Percentiles rank a stretch among this genome's conserved stretches.
Conservation (phyloP, 1,140 invertebrate species). For the Drosophila quadrilineata region DNA sequence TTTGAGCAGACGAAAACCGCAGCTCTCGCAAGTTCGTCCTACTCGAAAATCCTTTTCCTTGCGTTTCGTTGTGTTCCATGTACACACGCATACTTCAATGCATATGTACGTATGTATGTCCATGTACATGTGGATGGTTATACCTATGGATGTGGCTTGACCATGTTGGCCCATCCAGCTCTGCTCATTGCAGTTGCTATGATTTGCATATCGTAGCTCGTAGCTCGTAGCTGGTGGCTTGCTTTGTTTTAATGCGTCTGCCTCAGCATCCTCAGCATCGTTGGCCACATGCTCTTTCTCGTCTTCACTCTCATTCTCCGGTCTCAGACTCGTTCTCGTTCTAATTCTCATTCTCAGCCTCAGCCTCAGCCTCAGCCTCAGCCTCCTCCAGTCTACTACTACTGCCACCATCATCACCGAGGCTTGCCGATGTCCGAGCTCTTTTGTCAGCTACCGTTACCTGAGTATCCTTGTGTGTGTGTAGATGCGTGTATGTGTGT, state of each 20-base stretch:
- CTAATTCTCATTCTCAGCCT: constrained; percentile 8
- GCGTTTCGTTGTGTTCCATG: constrained; percentile 32
- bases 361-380: constrained; percentile 1
- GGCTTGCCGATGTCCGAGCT: constrained; percentile 55
- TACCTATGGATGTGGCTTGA: too few species aligned
- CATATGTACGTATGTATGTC: constrained; percentile 12
- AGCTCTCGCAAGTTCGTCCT: constrained; percentile 65
- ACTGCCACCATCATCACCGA: constrained; percentile 27
- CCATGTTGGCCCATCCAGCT: too few species aligned
- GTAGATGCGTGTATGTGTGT: constrained; percentile 5
- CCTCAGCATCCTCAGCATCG: constrained; percentile 19
- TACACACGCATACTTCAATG: too few species aligned
- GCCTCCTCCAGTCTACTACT: constrained; percentile 10
- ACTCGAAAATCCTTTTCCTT: constrained; percentile 56
- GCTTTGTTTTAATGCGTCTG: constrained; percentile 75
- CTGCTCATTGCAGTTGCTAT: constrained; percentile 67
- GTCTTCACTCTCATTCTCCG: constrained; percentile 15
- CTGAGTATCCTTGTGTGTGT: constrained; percentile 29
- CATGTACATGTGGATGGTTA: too few species aligned
- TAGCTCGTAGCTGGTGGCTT: constrained; percentile 67
- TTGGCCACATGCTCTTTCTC: background rate
- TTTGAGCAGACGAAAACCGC: constrained; percentile 75
- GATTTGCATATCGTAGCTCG: constrained; percentile 73
- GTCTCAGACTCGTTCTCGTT: background rate
- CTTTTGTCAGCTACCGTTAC: constrained; percentile 68